Base-by-base conservation (phyloP, 1,140 invertebrate genomes). In the Zaprionus gabonicus region DNA sequence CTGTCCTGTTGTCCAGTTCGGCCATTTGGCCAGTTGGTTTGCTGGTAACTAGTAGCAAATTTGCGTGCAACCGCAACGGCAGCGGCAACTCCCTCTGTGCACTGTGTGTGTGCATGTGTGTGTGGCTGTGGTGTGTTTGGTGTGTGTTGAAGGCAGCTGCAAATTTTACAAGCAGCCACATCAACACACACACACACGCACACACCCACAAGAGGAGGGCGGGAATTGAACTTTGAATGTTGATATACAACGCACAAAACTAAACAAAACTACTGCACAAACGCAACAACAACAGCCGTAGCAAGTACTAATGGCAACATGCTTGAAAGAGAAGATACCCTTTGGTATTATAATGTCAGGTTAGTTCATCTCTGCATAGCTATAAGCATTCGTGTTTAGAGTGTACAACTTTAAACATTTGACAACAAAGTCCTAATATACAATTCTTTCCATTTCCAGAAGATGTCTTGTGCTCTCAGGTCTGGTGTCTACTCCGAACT, bases 61-160 rank as follows among this genome's bases (percentile, higher is more conserved):
- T 76, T 76, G 74, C 63, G 70, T 67, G 65, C 64, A 80, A 78
- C 78, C 76, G 62, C 75, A 78, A 49, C 28, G 60, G 46, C 69
- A 76, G 51, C 31, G 56, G 46, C 70, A 76, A 41, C 60, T 17
- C 51, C 10, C 13, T 27, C 23, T 28, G 2, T 15, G 23, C n/a
- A n/a, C 25, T 69, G 49, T 27, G 31, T 46, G 36, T 23, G 58
- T 57, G 12, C 5, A 12, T 44, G 51, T 38, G 34, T 44, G 53
- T 1, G 44, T 60, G 57, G 4, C 41, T 62, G 28, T 28, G 13
- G 27, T 59, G 25, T 41, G 28, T 65, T 20, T 34, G 46, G 53
- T 58, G 41, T 58, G 59, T 64, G 68, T 59, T 64, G 49, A 27
- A 59, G 46, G 38, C 76, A 78, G 56, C 68, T 79, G 57, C 57